Evolutionary conservation across 2,113 vertebrate genomes (phyloP).

Genomic region (Apodemus sylvaticus): DNA sequence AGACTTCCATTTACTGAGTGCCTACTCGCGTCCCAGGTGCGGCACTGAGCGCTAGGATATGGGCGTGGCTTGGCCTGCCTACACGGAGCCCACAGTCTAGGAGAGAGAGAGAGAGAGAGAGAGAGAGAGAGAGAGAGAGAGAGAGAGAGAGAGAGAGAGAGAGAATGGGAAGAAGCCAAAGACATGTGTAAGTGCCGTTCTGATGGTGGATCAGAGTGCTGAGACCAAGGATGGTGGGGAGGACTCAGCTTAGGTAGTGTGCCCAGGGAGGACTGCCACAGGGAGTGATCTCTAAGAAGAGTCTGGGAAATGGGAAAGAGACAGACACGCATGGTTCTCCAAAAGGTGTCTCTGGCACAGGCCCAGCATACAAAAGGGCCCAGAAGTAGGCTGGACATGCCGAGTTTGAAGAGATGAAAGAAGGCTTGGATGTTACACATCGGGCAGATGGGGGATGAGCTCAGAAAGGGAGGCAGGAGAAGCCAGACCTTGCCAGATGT

Average conservation of each 20-base stretch:
- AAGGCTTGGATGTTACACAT: not conserved
- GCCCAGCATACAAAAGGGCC: not conserved
- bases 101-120: not conserved
- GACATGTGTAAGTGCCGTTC: not conserved
- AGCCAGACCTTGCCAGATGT: not conserved
- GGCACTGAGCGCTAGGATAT: not conserved
- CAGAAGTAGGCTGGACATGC: not conserved
- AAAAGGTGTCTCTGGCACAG: not conserved
- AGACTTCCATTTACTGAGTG: not conserved
- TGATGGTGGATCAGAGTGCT: too few species aligned
- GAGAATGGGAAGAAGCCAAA: not conserved
- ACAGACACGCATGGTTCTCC: not conserved
- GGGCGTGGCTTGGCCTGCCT: not conserved
- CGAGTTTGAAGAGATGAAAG: not conserved
- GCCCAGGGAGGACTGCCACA: not conserved
- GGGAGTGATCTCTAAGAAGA: not conserved
- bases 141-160: not conserved
- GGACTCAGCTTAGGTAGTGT: too few species aligned
- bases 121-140: not conserved
- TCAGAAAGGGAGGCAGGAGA: not conserved
- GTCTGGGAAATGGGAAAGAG: not conserved
- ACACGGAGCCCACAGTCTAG: not conserved
- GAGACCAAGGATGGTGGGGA: not conserved
- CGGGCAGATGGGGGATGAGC: not conserved
- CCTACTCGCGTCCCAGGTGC: not conserved